A percentile compares a stretch with the other conserved stretches of the same genome.
phyloP scores from a whole-genome alignment of 2,113 vertebrate species.

The Dryoscopus gambensis region DNA sequence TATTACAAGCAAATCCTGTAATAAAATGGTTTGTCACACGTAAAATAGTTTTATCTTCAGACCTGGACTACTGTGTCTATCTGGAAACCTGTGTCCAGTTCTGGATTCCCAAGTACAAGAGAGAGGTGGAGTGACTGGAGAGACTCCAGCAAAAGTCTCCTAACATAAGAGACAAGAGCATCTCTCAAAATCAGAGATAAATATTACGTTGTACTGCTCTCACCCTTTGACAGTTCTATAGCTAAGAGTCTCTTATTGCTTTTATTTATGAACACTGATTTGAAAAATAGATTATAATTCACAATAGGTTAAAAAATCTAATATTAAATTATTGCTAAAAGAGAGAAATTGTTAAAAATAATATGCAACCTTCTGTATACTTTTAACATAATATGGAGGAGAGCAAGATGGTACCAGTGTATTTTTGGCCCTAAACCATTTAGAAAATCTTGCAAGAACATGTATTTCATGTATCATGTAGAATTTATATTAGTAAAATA shows the following conservation, averaged over 20 bases:
- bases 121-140: neutral
- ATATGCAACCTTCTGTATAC: neutral
- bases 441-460: neutral
- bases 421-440: neutral
- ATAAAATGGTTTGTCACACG: neutral
- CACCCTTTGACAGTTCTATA: neutral
- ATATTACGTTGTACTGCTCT: neutral
- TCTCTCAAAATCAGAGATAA: neutral
- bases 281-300: neutral
- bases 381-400: neutral
- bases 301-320: neutral
- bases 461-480: neutral
- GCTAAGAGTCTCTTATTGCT: neutral
- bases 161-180: neutral
- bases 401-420: neutral
- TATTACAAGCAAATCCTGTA: neutral
- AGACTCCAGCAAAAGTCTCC: rapidly evolving
- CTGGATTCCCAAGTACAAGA: neutral
- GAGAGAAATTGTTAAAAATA: neutral
- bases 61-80: neutral
- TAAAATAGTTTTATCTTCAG: neutral
- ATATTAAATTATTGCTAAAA: neutral
- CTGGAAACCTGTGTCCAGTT: neutral
- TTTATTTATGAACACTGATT: neutral
- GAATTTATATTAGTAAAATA: neutral